Evolutionary conservation across 2,113 vertebrate species (phyloP).

Genomic region (Hipposideros armiger): DNA sequence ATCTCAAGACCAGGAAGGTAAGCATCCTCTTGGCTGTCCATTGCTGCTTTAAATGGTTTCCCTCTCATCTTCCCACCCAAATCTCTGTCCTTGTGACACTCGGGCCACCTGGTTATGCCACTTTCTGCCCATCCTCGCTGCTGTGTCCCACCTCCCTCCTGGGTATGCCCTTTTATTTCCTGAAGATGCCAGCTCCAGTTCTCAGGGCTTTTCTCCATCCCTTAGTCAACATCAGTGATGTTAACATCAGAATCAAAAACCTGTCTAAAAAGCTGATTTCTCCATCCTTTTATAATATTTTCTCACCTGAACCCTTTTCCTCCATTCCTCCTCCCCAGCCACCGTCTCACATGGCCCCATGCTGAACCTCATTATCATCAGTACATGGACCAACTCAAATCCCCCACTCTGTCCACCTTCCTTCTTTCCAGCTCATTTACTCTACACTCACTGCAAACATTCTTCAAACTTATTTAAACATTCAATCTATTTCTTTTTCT

Average conservation of each 20-base stretch:
- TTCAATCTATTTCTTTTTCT: background rate
- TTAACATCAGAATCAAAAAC: background rate
- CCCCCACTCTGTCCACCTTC: background rate
- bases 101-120: background rate
- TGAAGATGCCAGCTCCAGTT: background rate
- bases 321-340: background rate
- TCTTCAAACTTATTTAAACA: background rate
- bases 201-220: background rate
- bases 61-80: background rate
- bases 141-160: background rate
- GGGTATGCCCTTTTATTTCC: background rate
- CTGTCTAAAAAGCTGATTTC: background rate
- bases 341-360: background rate
- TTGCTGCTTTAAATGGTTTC: background rate
- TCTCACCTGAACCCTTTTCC: background rate
- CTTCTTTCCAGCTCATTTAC: background rate
- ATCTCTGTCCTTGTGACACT: background rate
- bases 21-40: background rate
- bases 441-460: background rate
- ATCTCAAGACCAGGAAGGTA: slow-evolving; percentile 6
- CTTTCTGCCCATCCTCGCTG: background rate
- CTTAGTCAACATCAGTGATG: background rate
- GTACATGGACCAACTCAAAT: background rate
- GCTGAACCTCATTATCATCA: background rate
- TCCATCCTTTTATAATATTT: background rate